Conservation (phyloP, 2,888 invertebrate species). For the Cyclophora punctaria region DNA sequence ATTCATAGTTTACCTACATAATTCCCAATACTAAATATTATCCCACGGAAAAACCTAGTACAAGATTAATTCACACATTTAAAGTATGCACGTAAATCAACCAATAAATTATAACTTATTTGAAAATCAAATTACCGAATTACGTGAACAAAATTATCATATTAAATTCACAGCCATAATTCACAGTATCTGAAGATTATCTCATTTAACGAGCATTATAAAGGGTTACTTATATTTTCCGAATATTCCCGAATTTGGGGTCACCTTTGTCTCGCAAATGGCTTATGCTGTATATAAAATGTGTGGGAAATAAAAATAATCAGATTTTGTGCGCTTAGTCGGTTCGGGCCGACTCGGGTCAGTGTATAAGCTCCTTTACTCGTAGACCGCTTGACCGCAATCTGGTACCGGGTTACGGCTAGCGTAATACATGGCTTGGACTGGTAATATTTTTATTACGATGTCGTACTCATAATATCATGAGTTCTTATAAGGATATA, state of each 20-base stretch:
- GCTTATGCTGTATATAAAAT: slow-evolving; percentile 26
- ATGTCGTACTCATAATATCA: too few species aligned
- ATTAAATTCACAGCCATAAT: background rate
- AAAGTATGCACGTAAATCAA: background rate
- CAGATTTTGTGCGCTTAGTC: slow-evolving; percentile 45
- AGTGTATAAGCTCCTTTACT: slow-evolving; percentile 49
- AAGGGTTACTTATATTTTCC: background rate
- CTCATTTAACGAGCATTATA: slow-evolving; percentile 1
- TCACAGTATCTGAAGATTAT: too few species aligned
- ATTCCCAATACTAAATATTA: too few species aligned
- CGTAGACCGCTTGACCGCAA: slow-evolving; percentile 51
- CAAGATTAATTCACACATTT: slow-evolving; percentile 8
- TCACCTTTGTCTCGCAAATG: slow-evolving; percentile 15
- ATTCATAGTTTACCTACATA: too few species aligned
- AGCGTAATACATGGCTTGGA: background rate
- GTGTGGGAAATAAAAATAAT: slow-evolving; percentile 40
- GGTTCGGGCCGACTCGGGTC: slow-evolving; percentile 35
- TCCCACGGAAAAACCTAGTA: too few species aligned
- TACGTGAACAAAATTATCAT: too few species aligned
- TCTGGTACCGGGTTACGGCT: slow-evolving; percentile 21
- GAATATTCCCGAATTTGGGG: background rate
- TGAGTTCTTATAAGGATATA: too few species aligned
- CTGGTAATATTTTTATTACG: background rate
- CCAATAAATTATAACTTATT: too few species aligned
- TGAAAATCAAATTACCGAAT: too few species aligned